Evolutionary conservation across 2,113 vertebrate species (phyloP).

Genomic region (Regulus satrapa): DNA sequence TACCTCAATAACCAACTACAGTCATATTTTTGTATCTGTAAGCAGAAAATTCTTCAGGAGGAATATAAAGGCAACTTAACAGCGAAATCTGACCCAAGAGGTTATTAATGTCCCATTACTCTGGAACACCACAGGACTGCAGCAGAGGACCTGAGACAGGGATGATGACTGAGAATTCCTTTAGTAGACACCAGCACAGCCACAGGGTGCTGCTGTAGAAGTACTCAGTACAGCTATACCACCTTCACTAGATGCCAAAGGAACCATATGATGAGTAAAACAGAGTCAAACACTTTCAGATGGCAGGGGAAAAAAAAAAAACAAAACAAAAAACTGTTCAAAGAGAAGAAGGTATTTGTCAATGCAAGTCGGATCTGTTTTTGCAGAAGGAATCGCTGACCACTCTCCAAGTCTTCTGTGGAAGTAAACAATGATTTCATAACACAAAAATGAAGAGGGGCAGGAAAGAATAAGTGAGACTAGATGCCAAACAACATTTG

Average conservation of each 20-base stretch:
- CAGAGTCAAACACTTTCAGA: background rate
- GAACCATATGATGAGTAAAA: background rate
- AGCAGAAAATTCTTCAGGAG: background rate
- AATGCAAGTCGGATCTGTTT: background rate
- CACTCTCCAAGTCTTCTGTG: background rate
- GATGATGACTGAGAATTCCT: background rate
- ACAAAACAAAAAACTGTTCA: background rate
- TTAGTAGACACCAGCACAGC: background rate
- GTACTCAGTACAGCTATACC: background rate
- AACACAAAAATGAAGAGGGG: background rate
- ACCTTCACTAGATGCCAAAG: background rate
- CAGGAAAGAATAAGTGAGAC: background rate
- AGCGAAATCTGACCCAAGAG: background rate
- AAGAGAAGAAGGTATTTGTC: background rate
- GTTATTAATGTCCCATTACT: background rate
- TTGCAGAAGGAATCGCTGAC: background rate
- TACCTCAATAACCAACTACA: background rate
- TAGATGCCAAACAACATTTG: background rate
- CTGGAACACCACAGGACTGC: background rate
- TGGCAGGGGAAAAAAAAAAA: background rate
- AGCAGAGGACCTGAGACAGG: background rate
- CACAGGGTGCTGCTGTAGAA: background rate
- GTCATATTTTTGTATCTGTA: background rate
- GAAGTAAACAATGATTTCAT: background rate
- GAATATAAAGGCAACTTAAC: background rate